Base-by-base conservation (phyloP, 2,888 invertebrate species). In the Scrobipalpa costella region DNA sequence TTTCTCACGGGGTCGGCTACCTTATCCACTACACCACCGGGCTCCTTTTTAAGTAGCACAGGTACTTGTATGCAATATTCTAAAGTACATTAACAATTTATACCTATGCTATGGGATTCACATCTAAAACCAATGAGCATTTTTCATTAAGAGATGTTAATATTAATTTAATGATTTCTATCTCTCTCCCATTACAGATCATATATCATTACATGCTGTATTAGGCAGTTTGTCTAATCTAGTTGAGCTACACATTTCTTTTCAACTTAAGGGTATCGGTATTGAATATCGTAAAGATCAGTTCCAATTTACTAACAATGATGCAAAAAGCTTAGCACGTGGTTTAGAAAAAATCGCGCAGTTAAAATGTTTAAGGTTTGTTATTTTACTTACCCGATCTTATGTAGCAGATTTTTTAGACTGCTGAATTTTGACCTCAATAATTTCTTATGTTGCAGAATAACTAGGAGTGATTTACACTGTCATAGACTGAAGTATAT, bases 281-380 rank as follows among this genome's bases (percentile, higher is more conserved):
- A 78, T 84, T 15, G 78, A 85, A 44, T 92, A 90, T 69, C 79
- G 90, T 13, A 82, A 76, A 72, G 91, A 91, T 71, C 91, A 92
- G 71, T 91, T 90, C 73, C 90, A 89, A 68, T 91, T 92, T 69
- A 91, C 92, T n/a, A 87, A 83, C 62, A 88, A 86, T 64, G 92
- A 92, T 70, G 89, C 91, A 0, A 90, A 86, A 71, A 86, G 84
- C 69, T 78, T 92, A 40, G 83, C 89, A 2, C 79, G 76, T 62
- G 92, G 90, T 0, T 74, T 92, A 67, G 90, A 90, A 73, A 90
- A 90, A 72, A 89, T 88, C 69, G 40, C 58, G 0, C 82, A 80
- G 40, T 68, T 92, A 40, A 88, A 81, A 75, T 70, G 77, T 64
- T 70, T 92, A 13, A 85, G 86, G 92, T 91, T 69, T 64, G 63